Percentiles rank a stretch among this genome's conserved stretches.
These are phyloP conservation scores for Ophion ventricosus DNA, from an alignment of 2,888 invertebrate species.

Conservation along the genomic window DNA sequence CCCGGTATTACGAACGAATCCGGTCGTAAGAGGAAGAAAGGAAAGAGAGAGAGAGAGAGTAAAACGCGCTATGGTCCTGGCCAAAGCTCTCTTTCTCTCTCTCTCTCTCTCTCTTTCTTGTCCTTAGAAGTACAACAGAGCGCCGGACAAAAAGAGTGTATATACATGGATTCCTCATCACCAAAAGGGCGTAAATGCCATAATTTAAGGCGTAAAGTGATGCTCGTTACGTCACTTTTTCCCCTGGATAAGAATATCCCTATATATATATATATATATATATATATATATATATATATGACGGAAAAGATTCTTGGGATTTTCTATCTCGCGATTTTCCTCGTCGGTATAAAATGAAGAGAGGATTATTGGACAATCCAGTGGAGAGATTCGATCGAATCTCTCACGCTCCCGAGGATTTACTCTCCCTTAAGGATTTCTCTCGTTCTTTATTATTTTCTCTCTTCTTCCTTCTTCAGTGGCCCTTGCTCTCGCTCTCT, in stretches of 20 bases:
- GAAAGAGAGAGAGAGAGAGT: neutral
- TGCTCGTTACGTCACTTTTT: constrained; percentile 22
- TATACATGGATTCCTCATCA: neutral
- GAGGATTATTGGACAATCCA: constrained; percentile 66
- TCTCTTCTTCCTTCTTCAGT: constrained; percentile 30
- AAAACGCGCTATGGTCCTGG: constrained; percentile 11
- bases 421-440: constrained; percentile 53
- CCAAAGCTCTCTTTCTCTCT: constrained; percentile 5
- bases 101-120: neutral
- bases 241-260: neutral
- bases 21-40: constrained; percentile 5
- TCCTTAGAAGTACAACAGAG: constrained; percentile 11
- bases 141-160: constrained; percentile 5
- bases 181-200: constrained; percentile 12
- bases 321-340: constrained; percentile 51
- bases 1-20: constrained; percentile 52
- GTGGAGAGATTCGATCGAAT: constrained; percentile 61
- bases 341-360: constrained; percentile 60
- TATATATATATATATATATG: neutral
- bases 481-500: constrained; percentile 19
- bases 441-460: constrained; percentile 49
- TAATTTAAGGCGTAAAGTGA: constrained; percentile 16
- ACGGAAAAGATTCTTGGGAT: constrained; percentile 39
- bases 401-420: constrained; percentile 62
- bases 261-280: neutral